These are phyloP conservation scores for Acholoe squamosa DNA, from an alignment of 2,888 invertebrate genomes.

Conservation along the genomic window DNA sequence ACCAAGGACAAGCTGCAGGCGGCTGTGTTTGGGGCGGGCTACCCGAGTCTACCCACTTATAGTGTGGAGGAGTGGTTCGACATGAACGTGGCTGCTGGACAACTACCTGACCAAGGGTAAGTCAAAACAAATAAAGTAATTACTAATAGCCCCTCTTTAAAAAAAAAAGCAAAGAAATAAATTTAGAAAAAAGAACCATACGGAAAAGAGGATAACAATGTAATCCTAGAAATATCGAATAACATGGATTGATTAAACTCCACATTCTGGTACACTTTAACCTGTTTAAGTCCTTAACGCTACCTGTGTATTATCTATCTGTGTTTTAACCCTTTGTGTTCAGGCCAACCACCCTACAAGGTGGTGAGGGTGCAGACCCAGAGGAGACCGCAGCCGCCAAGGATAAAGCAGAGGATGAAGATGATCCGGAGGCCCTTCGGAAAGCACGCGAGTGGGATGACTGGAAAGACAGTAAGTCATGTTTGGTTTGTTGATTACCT, in stretches of 20 bases:
- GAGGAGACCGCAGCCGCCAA: slow-evolving; percentile 76
- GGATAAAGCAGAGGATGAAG: slow-evolving; percentile 76
- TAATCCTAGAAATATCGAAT: too few relatives aligned
- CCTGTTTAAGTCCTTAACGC: too few relatives aligned
- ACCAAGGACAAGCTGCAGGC: slow-evolving; percentile 94
- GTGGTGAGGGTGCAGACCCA: not conserved
- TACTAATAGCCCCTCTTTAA: too few relatives aligned
- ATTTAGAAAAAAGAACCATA: too few relatives aligned
- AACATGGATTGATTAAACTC: too few relatives aligned
- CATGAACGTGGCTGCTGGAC: slow-evolving; percentile 84
- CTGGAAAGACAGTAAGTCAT: slow-evolving; percentile 77
- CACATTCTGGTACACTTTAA: too few relatives aligned
- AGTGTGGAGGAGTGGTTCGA: slow-evolving; percentile 98
- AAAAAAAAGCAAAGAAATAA: too few relatives aligned
- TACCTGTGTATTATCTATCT: too few relatives aligned
- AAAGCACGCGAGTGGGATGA: slow-evolving; percentile 80
- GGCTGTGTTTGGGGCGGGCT: slow-evolving; percentile 95
- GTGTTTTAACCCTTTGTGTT: not conserved
- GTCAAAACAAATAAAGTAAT: too few relatives aligned
- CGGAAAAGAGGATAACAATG: too few relatives aligned
- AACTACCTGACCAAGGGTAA: slow-evolving; percentile 66
- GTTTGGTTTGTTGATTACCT: not conserved
- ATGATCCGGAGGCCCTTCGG: slow-evolving; percentile 76
- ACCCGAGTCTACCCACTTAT: slow-evolving; percentile 95
- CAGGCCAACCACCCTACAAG: not conserved